A percentile compares a stretch with the other conserved stretches of the same genome.
These are phyloP conservation scores for Coccyzus lansbergi DNA, from an alignment of 2,797 vertebrate species.

Conservation along the genomic window DNA sequence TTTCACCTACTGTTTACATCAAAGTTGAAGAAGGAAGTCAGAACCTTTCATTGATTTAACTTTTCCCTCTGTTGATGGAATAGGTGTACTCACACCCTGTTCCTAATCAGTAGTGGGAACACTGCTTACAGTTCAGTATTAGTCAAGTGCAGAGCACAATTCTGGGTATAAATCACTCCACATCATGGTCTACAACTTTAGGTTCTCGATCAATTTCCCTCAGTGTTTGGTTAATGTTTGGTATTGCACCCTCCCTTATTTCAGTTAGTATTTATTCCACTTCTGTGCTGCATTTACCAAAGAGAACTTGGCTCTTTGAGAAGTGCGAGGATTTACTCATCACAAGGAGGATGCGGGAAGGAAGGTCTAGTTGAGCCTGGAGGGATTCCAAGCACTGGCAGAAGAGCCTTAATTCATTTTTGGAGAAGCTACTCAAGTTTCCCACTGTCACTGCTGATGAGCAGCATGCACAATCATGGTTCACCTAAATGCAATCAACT, in stretches of 20 bases:
- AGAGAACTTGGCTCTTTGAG: background rate
- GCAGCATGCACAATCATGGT: background rate
- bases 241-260: background rate
- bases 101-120: background rate
- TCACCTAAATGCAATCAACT: conserved; percentile 12
- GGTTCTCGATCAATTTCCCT: background rate
- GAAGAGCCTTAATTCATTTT: conserved; percentile 19
- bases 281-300: background rate
- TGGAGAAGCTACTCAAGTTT: conserved; percentile 33
- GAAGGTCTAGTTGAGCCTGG: background rate
- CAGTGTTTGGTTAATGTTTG: background rate
- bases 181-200: background rate
- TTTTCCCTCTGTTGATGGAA: background rate
- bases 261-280: background rate
- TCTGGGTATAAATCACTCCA: background rate
- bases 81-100: background rate
- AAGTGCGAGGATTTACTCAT: background rate
- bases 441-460: background rate
- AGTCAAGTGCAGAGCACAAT: background rate
- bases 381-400: conserved; percentile 10
- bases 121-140: background rate
- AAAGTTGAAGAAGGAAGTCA: background rate
- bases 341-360: background rate
- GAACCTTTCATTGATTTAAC: background rate
- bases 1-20: background rate